Conservation (phyloP, 2,888 invertebrate species). For the Morpho deidamia region DNA sequence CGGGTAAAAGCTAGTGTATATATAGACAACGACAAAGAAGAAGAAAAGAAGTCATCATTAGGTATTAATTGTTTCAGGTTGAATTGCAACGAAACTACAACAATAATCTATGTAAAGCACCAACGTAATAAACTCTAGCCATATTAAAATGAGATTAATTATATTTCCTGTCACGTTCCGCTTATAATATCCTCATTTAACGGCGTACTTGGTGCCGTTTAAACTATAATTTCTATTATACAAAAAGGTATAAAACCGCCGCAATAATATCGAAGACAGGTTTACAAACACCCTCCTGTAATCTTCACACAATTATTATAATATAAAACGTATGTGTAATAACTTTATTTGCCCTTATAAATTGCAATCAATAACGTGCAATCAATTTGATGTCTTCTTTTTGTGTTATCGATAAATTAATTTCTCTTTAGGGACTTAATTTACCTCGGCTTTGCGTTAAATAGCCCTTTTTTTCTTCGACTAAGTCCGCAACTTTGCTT, state of each 20-base stretch:
- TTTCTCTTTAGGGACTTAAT: no score
- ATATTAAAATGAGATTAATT: slow-evolving; percentile 2
- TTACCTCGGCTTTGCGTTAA: no score
- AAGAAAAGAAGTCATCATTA: no score
- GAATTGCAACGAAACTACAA: no score
- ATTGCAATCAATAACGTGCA: not conserved
- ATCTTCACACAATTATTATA: slow-evolving; percentile 17
- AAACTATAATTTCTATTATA: slow-evolving; percentile 1
- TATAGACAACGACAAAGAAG: no score
- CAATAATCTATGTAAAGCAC: no score
- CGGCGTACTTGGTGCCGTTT: slow-evolving; percentile 12
- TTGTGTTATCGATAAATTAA: no score
- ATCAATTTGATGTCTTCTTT: not conserved
- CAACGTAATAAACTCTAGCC: no score
- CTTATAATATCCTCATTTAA: slow-evolving; percentile 8
- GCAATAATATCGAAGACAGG: slow-evolving; percentile 3
- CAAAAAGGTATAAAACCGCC: not conserved
- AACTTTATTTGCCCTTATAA: not conserved
- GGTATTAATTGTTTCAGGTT: no score
- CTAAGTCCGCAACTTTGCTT: no score
- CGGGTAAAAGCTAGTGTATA: no score
- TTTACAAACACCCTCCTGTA: slow-evolving; percentile 9
- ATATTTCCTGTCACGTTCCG: not conserved
- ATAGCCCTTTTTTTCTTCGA: no score
- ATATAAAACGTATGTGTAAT: not conserved